Percentiles rank a stretch among this genome's conserved stretches.
phyloP scores from a whole-genome alignment of 2,113 vertebrate species.

The Cynoglossus semilaevis region DNA sequence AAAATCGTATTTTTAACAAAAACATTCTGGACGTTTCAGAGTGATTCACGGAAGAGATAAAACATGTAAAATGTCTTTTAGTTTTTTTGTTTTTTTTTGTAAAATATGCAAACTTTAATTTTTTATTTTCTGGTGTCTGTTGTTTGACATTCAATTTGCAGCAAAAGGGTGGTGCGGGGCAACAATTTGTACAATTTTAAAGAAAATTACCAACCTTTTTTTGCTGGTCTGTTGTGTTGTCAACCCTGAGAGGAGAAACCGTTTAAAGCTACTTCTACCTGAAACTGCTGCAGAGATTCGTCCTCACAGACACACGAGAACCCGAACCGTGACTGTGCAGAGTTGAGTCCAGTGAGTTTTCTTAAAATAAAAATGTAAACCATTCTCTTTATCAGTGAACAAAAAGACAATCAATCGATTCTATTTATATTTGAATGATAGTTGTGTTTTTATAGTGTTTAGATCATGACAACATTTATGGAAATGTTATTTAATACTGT shows the following conservation, averaged over 20 bases:
- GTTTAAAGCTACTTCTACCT: conserved; percentile 78
- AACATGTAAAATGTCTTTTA: conserved; percentile 75
- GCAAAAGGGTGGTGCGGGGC: conserved; percentile 40
- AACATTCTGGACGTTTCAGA: conserved; percentile 72
- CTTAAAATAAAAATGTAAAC: conserved; percentile 15
- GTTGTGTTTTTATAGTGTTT: conserved; percentile 61
- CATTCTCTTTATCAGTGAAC: conserved; percentile 52
- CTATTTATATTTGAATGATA: conserved; percentile 74
- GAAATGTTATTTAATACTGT: conserved; percentile 62
- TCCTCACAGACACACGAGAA: conserved; percentile 46
- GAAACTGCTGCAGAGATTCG: conserved; percentile 56
- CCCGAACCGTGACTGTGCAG: conserved; percentile 48
- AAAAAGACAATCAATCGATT: conserved; percentile 77
- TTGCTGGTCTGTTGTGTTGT: conserved; percentile 62
- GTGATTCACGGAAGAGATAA: conserved; percentile 69
- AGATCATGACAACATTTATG: conserved; percentile 54
- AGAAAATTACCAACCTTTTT: conserved; percentile 35
- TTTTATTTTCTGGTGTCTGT: conserved; percentile 71
- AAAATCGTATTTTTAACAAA: conserved; percentile 73
- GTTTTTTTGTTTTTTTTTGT: conserved; percentile 73
- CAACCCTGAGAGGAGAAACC: conserved; percentile 58
- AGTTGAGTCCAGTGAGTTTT: conserved; percentile 26
- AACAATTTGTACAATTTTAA: conserved; percentile 74
- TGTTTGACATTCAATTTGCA: conserved; percentile 71
- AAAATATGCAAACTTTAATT: conserved; percentile 76